A percentile compares a stretch with the other conserved stretches of the same genome.
Evolutionary conservation across 2,113 vertebrate genomes (phyloP).

Genomic region (Salvelinus namaycush): DNA sequence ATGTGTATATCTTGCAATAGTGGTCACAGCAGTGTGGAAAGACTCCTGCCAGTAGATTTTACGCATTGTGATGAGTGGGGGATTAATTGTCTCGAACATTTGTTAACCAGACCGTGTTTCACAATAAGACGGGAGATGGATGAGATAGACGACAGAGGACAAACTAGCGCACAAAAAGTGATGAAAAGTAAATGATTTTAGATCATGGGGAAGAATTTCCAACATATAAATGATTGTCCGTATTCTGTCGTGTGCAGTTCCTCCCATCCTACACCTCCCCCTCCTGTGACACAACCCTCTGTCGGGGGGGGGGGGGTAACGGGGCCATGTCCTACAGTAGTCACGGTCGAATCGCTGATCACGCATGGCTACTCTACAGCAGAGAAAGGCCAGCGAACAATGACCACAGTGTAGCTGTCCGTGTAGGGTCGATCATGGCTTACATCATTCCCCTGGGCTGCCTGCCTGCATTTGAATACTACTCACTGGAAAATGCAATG

Average conservation of each 20-base stretch:
- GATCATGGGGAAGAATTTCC: not conserved
- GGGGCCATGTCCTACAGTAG: constrained; percentile 24
- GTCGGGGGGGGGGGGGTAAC: not conserved
- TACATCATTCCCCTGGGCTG: constrained; percentile 28
- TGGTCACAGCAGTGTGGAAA: constrained; percentile 58
- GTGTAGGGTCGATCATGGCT: constrained; percentile 29
- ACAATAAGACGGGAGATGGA: not conserved
- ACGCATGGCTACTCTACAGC: constrained; percentile 16
- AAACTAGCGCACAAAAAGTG: not conserved
- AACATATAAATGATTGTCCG: not conserved
- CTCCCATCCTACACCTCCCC: not conserved
- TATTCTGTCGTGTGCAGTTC: not conserved
- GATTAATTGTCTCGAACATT: constrained; percentile 71
- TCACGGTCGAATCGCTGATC: constrained; percentile 28
- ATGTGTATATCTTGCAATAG: constrained; percentile 57
- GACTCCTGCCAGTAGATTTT: constrained; percentile 67
- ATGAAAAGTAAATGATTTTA: not conserved
- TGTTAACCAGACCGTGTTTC: constrained; percentile 60
- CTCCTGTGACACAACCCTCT: not conserved
- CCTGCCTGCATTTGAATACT: not conserved
- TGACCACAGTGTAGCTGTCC: constrained; percentile 32
- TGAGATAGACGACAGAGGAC: not conserved
- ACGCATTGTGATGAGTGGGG: constrained; percentile 53
- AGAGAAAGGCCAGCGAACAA: constrained; percentile 30
- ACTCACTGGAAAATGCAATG: constrained; percentile 4